Base-by-base conservation (phyloP, 2,888 invertebrate species). In the Pyralis farinalis region DNA sequence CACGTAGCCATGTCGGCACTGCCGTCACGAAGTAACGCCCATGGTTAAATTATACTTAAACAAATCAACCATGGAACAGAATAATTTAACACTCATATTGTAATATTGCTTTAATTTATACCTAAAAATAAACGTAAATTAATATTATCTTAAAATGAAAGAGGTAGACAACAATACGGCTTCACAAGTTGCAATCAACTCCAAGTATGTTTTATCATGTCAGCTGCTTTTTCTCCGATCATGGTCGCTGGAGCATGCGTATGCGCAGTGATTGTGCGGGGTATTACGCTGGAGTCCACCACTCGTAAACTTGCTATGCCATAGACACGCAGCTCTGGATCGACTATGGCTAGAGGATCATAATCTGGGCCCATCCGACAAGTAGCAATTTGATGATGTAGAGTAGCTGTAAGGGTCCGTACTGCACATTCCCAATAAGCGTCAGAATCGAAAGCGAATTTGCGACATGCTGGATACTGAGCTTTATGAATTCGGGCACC, bases 371-470 rank as follows among this genome's bases (percentile, higher is more conserved):
- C 93, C 94, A 94, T 94, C 53, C 92, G 92, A 47, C 91, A 88
- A 0, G 93, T 93, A 0, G 92, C 92, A 12, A 91, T 84, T 56
- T 93, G 93, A 54, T 93, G 93, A 51, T 93, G 92, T 56, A 92
- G 86, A 41, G 93, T 92, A 8, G 90, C 82, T 0, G 93, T 91
- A 30, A 92, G 71, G 45, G 92, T 91, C 9, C 90, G 85, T 5
- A 91, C 78, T 12, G 92, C 92, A 64, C 94, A 94, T 38, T 92
- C 88, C 92, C 93, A 93, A 58, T 93, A 94, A 20, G 86, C 88
- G 49, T 92, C 91, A 1, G 90, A 83, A 32, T 84, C 90, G 49
- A 92, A 92, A 1, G 39, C 45, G 43, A 72, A 56, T 6, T 69
- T 58, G 27, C 80, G 80, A 58, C 94, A 95, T 0, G 92, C 91